Base-by-base conservation (phyloP, 1,140 invertebrate species). In the Sarcophaga bullata region DNA sequence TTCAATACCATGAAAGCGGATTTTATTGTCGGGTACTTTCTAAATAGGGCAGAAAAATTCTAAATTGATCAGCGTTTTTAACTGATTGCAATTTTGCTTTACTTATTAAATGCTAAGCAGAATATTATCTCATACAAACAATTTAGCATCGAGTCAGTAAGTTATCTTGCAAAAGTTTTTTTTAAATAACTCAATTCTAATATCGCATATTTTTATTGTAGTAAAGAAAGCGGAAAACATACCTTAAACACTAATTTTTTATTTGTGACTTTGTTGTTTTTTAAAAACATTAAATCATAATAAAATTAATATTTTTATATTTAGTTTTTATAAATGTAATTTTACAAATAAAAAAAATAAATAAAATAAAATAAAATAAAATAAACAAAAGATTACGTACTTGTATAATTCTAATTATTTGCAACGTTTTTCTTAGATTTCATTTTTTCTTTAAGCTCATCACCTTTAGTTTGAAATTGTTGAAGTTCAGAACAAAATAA, bases 401-500 rank as follows among this genome's bases (percentile, higher is more conserved):
- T 50, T 78, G n/a, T n/a, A 10, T 48, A 46, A 72, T 76, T 76
- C 7, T 25, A 17, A 11, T 76, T 76, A 80, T 48, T 78, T 82
- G 25, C 17, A 49, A 9, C 58, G 46, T 82, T 82, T 82, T 80
- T 82, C 58, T 82, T 82, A 50, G 81, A 72, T 80, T 48, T 54
- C 49, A 37, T 81, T 82, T 8, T 54, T 17, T 9, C n/a, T 52
- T 50, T 46, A n/a, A 25, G 11, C 11, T 37, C 17, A 19, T 80
- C 47, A n/a, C 10, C 72, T 50, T 72, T 15, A 13, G 86, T 86
- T 90, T 93, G 91, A 85, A 95, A 95, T 89, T 94, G 93, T 89
- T 94, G 94, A 85, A 96, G 90, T 89, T 95, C 94, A 58, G 94
- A 93, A 90, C 94, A 94, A 90, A 95, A 96, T 37, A 95, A 87